phyloP scores from a whole-genome alignment of 37 sponge, comb jelly and placozoan species.

The Petrosia ficiformis region DNA sequence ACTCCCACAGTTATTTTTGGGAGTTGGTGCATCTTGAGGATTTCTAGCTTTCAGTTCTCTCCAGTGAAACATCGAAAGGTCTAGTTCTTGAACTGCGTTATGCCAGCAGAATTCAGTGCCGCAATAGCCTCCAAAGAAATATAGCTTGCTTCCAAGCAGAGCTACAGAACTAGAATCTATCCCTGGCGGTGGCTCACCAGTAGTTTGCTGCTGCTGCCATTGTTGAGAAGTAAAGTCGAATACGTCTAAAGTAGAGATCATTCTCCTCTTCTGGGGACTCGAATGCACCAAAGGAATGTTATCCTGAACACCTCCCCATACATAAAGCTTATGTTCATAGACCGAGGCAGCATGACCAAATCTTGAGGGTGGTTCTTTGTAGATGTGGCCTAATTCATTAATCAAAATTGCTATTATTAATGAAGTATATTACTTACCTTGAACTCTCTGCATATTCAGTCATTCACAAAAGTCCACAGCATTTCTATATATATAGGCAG shows the following conservation, averaged over 20 bases:
- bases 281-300: neutral
- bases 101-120: neutral
- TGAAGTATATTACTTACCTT: too few relatives aligned
- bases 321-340: neutral
- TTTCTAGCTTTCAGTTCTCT: neutral
- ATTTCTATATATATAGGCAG: too few relatives aligned
- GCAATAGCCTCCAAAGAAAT: neutral
- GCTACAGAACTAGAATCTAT: neutral
- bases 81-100: neutral
- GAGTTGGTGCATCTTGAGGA: neutral
- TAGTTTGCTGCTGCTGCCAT: conserved; percentile 11
- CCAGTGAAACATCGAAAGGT: neutral
- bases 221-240: neutral
- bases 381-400: too few relatives aligned
- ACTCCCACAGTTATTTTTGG: neutral
- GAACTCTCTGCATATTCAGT: too few relatives aligned
- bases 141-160: neutral
- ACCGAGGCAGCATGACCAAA: too few relatives aligned
- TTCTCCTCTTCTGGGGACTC: neutral
- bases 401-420: too few relatives aligned
- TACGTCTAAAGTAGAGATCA: neutral
- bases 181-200: neutral
- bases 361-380: too few relatives aligned
- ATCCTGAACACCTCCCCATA: neutral
- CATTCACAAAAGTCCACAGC: too few relatives aligned